Evolutionary conservation across 2,113 vertebrate species (phyloP).

Genomic region (Lophura nycthemera): DNA sequence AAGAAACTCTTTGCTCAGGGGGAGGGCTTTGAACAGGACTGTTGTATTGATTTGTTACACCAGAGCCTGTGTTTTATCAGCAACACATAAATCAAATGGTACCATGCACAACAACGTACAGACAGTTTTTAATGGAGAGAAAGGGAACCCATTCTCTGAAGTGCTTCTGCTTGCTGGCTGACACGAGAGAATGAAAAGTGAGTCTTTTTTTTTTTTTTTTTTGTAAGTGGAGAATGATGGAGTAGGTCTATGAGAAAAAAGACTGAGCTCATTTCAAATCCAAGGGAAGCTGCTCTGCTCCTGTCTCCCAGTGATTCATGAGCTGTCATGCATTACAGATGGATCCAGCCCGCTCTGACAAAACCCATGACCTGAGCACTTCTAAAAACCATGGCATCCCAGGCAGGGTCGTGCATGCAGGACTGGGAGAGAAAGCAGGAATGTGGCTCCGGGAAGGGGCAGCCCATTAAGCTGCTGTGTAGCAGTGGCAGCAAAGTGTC

Average conservation of each 20-base stretch:
- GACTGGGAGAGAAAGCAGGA: not conserved
- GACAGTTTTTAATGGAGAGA: not conserved
- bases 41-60: conserved; percentile 30
- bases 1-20: not conserved
- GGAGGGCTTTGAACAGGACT: not conserved
- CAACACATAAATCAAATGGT: not conserved
- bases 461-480: not conserved
- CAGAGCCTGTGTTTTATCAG: conserved; percentile 8
- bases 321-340: not conserved
- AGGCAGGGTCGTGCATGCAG: not conserved
- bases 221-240: not conserved
- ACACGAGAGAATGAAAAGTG: not conserved
- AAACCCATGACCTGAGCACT: not conserved
- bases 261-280: not conserved
- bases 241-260: not conserved
- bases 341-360: not conserved
- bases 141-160: not conserved
- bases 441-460: not conserved
- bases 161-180: not conserved
- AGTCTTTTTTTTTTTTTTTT: not conserved
- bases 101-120: not conserved
- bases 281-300: not conserved
- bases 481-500: not conserved
- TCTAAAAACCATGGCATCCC: not conserved
- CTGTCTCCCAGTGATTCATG: not conserved